These are phyloP conservation scores for Protodeltote pygarga DNA, from an alignment of 2,888 invertebrate species.

Conservation along the genomic window DNA sequence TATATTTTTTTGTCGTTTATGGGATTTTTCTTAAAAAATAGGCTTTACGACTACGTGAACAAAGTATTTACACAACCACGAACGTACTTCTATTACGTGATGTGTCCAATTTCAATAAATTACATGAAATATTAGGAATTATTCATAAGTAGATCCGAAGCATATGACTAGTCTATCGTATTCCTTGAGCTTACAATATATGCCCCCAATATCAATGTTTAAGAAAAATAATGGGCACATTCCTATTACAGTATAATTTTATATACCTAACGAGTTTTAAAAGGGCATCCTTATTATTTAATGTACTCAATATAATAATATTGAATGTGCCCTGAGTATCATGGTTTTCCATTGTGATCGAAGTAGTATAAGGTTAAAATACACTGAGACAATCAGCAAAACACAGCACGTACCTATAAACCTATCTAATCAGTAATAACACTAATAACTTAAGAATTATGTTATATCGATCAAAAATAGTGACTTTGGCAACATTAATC, in stretches of 20 bases:
- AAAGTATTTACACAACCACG: constrained; percentile 77
- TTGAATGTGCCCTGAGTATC: constrained; percentile 23
- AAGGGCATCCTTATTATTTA: neutral
- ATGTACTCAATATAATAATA: neutral
- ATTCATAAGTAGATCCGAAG: constrained; percentile 34
- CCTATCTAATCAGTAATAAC: constrained; percentile 27
- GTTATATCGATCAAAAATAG: no score
- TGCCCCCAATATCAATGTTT: constrained; percentile 14
- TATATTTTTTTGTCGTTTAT: constrained; percentile 48
- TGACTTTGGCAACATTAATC: no score
- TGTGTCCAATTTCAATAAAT: constrained; percentile 12
- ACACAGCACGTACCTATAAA: no score
- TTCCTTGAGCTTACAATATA: constrained; percentile 41
- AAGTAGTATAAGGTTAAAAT: constrained; percentile 22
- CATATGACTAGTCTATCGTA: constrained; percentile 34
- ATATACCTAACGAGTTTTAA: neutral
- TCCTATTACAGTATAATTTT: constrained; percentile 5
- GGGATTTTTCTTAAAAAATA: constrained; percentile 73
- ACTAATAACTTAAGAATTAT: no score
- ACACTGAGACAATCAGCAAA: neutral
- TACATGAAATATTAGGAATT: constrained; percentile 24
- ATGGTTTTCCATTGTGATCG: constrained; percentile 31
- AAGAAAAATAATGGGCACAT: constrained; percentile 17
- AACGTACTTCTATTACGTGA: constrained; percentile 13
- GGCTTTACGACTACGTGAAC: constrained; percentile 62